These are phyloP conservation scores for Hyperopisus bebe DNA, from an alignment of 2,113 vertebrate genomes.

Conservation along the genomic window DNA sequence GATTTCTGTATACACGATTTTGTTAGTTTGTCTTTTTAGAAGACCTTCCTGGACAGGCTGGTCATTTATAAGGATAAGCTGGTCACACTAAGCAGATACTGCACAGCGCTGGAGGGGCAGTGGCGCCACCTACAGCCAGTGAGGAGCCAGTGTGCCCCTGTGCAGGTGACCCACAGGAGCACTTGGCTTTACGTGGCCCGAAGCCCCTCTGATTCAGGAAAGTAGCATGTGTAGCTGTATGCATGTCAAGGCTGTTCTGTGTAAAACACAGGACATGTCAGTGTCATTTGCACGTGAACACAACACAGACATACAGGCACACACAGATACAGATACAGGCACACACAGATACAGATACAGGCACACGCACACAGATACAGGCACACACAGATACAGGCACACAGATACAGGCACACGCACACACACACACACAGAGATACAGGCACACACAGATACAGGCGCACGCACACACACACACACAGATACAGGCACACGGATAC, in stretches of 20 bases:
- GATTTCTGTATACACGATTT: constrained; percentile 49
- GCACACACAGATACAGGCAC: too few species aligned
- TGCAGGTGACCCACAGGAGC: background rate
- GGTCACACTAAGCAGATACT: constrained; percentile 65
- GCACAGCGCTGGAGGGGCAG: background rate
- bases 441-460: background rate
- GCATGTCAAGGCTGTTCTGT: background rate
- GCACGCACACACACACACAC: too few species aligned
- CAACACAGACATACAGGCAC: background rate
- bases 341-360: too few species aligned
- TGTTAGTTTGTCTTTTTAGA: constrained; percentile 38
- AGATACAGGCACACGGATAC: too few species aligned
- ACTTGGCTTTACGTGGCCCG: background rate
- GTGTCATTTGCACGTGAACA: background rate
- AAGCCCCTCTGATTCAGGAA: background rate
- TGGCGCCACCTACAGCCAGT: background rate
- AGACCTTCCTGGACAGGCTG: constrained; percentile 46
- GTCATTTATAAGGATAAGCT: constrained; percentile 44
- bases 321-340: too few species aligned
- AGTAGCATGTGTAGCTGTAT: background rate
- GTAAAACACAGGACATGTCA: background rate
- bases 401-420: background rate
- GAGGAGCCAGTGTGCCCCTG: background rate
- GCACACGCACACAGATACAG: too few species aligned
- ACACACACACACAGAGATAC: background rate